Percentiles rank a stretch among this genome's conserved stretches.
These are phyloP conservation scores for Sisyra terminalis DNA, from an alignment of 2,888 invertebrate species.

Conservation along the genomic window DNA sequence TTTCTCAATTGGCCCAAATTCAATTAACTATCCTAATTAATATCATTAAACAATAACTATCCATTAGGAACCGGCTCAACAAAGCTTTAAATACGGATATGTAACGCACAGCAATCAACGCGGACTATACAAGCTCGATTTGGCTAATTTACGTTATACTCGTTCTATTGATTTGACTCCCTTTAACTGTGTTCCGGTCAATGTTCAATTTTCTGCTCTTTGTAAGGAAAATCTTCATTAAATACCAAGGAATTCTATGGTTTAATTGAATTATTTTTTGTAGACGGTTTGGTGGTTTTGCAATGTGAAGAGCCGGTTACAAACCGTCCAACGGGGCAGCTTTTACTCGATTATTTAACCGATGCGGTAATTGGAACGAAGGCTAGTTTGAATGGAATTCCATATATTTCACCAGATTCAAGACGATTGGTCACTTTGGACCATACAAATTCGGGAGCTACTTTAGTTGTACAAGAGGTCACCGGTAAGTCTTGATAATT, in stretches of 20 bases:
- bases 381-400: slow-evolving; percentile 42
- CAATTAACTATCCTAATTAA: slow-evolving; percentile 7
- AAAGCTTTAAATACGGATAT: slow-evolving; percentile 51
- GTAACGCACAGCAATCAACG: slow-evolving; percentile 55
- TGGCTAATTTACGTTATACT: slow-evolving; percentile 51
- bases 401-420: slow-evolving; percentile 53
- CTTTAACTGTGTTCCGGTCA: slow-evolving; percentile 54
- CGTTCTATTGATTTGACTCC: slow-evolving; percentile 52
- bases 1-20: slow-evolving; percentile 5
- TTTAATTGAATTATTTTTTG: slow-evolving; percentile 13
- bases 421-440: slow-evolving; percentile 50
- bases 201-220: slow-evolving; percentile 50
- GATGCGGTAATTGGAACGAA: slow-evolving; percentile 49
- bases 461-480: slow-evolving; percentile 46
- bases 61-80: slow-evolving; percentile 32
- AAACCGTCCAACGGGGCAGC: slow-evolving; percentile 42
- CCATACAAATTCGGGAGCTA: slow-evolving; percentile 35
- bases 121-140: slow-evolving; percentile 54
- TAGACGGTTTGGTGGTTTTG: slow-evolving; percentile 54
- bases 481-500: slow-evolving; percentile 29
- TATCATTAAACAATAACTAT: background rate
- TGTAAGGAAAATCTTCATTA: slow-evolving; percentile 33
- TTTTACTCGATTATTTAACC: slow-evolving; percentile 53
- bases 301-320: slow-evolving; percentile 52
- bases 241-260: background rate